Evolutionary conservation across 2,113 vertebrate species (phyloP).

Genomic region (Theropithecus gelada): DNA sequence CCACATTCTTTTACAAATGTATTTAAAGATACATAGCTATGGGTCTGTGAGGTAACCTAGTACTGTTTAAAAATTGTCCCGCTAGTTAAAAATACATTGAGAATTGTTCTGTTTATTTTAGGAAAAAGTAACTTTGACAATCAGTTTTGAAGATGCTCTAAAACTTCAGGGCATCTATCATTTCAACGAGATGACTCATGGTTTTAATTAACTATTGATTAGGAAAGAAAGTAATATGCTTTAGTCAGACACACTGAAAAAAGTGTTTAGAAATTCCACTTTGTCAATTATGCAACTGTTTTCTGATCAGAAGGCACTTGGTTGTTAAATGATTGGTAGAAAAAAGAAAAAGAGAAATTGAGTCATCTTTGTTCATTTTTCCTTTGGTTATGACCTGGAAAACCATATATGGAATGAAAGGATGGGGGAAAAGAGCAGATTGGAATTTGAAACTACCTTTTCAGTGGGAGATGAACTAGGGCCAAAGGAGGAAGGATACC

Average conservation of each 20-base stretch:
- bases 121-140: conserved; percentile 2
- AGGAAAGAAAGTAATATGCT: neutral
- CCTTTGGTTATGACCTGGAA: neutral
- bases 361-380: neutral
- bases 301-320: neutral
- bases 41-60: neutral
- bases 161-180: neutral
- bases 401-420: neutral
- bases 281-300: neutral
- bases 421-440: neutral
- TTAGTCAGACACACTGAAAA: neutral
- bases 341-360: neutral
- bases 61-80: neutral
- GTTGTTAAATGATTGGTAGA: neutral
- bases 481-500: conserved; percentile 8
- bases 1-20: neutral
- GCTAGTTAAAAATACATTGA: neutral
- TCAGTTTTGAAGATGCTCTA: neutral
- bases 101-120: neutral
- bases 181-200: neutral
- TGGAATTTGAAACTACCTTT: neutral
- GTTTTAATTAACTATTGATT: conserved; percentile 61
- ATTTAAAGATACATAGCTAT: neutral
- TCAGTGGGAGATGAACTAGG: neutral
- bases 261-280: neutral